phyloP scores from a whole-genome alignment of 1,140 invertebrate genomes.

The Caerostris extrusa region DNA sequence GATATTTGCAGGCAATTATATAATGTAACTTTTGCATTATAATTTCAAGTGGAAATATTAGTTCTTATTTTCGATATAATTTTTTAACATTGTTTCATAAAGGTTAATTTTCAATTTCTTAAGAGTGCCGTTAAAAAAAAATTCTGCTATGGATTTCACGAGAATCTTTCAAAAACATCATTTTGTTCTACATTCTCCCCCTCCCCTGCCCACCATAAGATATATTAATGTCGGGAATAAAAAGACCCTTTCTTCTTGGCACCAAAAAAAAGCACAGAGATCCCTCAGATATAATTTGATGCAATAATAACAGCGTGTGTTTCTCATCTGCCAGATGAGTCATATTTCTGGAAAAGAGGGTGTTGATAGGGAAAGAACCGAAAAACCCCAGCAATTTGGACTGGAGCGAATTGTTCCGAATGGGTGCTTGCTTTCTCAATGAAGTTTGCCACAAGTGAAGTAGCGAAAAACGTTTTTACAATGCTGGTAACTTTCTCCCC shows the following conservation, averaged over 20 bases:
- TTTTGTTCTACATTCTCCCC: neutral
- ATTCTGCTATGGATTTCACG: too few relatives aligned
- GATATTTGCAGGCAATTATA: too few relatives aligned
- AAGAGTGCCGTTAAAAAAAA: too few relatives aligned
- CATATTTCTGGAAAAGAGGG: neutral
- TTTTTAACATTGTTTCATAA: too few relatives aligned
- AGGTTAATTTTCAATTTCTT: too few relatives aligned
- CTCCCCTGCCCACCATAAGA: neutral
- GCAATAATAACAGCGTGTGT: slow-evolving; percentile 66
- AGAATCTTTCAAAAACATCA: neutral
- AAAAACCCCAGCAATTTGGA: neutral
- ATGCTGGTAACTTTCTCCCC: slow-evolving; percentile 31
- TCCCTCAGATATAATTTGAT: slow-evolving; percentile 20
- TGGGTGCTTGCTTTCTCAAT: slow-evolving; percentile 26
- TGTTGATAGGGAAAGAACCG: slow-evolving; percentile 1
- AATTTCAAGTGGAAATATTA: too few relatives aligned
- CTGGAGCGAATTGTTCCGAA: slow-evolving; percentile 33
- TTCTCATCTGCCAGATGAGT: slow-evolving; percentile 39
- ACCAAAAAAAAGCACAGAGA: neutral
- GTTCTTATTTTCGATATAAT: too few relatives aligned
- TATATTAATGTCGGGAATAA: slow-evolving; percentile 8
- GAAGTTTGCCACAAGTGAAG: slow-evolving; percentile 28
- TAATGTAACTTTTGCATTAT: too few relatives aligned
- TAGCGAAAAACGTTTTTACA: slow-evolving; percentile 34
- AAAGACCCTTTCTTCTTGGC: slow-evolving; percentile 18